phyloP scores from a whole-genome alignment of 2,797 vertebrate species.

The Pyrrhura leucotis region DNA sequence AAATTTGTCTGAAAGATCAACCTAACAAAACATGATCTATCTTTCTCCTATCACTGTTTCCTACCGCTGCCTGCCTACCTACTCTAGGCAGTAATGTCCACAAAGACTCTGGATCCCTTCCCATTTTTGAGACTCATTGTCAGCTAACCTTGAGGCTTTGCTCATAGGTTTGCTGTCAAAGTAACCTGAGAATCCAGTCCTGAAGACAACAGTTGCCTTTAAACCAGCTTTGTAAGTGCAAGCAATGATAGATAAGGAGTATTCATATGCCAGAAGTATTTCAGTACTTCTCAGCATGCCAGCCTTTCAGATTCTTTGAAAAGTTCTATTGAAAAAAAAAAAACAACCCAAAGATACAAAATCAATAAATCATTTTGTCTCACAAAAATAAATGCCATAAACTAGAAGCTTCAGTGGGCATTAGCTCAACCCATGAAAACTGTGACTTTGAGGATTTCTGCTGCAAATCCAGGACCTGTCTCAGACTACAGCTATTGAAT shows the following conservation, averaged over 20 bases:
- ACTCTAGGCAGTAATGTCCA: not conserved
- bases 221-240: not conserved
- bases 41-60: accelerated
- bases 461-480: not conserved
- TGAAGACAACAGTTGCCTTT: not conserved
- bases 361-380: not conserved
- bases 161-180: not conserved
- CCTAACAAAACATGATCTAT: not conserved
- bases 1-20: not conserved
- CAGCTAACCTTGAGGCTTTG: not conserved
- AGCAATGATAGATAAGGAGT: not conserved
- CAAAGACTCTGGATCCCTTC: not conserved
- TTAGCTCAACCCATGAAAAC: not conserved
- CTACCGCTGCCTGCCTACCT: not conserved
- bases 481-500: not conserved
- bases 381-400: not conserved
- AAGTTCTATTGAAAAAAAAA: not conserved
- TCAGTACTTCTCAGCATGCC: not conserved
- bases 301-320: not conserved
- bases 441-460: not conserved
- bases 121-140: not conserved
- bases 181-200: not conserved
- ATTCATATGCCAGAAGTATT: not conserved
- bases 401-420: not conserved
- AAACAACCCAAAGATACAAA: not conserved